phyloP scores from a whole-genome alignment of 2,113 vertebrate genomes.

The Bos indicus region DNA sequence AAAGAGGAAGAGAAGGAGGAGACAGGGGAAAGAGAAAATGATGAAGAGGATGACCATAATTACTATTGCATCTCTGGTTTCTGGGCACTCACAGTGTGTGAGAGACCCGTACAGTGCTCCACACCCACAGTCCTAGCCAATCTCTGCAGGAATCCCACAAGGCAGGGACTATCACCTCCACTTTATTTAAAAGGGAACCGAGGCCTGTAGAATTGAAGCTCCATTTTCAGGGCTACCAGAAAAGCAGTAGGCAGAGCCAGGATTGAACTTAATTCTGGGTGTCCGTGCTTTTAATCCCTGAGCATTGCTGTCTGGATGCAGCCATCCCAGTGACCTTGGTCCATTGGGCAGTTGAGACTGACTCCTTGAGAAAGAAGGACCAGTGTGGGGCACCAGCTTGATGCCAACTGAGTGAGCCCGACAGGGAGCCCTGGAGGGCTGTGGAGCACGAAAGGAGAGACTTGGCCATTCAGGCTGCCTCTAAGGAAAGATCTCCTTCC shows the following conservation, averaged over 20 bases:
- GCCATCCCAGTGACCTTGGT: background rate
- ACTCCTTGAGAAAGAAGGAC: background rate
- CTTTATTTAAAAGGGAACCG: rapidly evolving
- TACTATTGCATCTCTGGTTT: rapidly evolving
- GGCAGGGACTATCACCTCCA: background rate
- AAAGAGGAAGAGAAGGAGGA: background rate
- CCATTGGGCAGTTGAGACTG: rapidly evolving
- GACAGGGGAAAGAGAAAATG: background rate
- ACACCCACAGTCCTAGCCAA: rapidly evolving
- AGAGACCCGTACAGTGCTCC: rapidly evolving
- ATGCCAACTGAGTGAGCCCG: rapidly evolving
- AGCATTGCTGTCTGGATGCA: background rate
- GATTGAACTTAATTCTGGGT: background rate
- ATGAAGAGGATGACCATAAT: rapidly evolving
- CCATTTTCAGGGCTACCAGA: background rate
- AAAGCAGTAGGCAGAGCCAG: background rate
- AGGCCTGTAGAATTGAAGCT: rapidly evolving
- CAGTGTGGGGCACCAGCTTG: rapidly evolving
- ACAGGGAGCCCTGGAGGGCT: background rate
- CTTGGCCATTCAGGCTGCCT: background rate
- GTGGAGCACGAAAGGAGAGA: rapidly evolving
- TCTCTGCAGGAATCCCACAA: rapidly evolving
- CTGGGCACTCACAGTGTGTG: background rate
- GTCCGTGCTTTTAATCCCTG: rapidly evolving
- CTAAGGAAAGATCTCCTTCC: background rate